Evolutionary conservation across 2,797 vertebrate genomes (phyloP), one percentile per base, ranked within the genome.

Genomic region (Onychomys leucogaster): DNA sequence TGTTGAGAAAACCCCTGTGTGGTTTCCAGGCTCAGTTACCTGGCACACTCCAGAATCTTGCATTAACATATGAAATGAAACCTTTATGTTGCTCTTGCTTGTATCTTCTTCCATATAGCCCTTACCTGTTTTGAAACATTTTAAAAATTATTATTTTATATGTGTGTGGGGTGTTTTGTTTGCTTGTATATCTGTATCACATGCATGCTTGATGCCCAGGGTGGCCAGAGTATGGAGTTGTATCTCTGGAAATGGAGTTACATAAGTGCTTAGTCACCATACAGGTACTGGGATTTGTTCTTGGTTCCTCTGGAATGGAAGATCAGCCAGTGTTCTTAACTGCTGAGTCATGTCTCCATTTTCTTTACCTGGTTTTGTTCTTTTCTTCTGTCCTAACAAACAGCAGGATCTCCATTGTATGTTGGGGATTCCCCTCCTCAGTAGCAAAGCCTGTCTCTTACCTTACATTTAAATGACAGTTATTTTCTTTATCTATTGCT

Each of bases 61-160:
- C 0, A 1, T 43, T 4, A 12, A 2, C 2, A 2, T 52, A n/a
- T 32, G 37, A 34, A 32, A n/a, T 29, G 9, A 6, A 43, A 41
- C 61, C 8, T 91, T 25, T 19, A 25, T 0, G 0, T 46, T 25
- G 41, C 9, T 6, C 10, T 19, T 65, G 46, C 29, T 67, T 52
- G 49, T 2, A 4, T 1, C 4, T 83, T 76, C 49, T 71, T 43
- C 16, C 29, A 8, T 32, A 21, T 34, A 27, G 5, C 10, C 32
- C 25, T n/a, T 52, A 34, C 43, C 21, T 67, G 13, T 9, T 67
- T 46, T 82, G 55, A 4, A 46, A 63, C 3, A 84, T 46, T 34
- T 46, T 34, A 25, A 32, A 86, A 69, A 34, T 52, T n/a, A 52
- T n/a, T 25, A 52, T n/a, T 52, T 86, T 86, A n/a, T 86, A 25